A percentile compares a stretch with the other conserved stretches of the same genome.
These are phyloP conservation scores for Hemiprocne comata DNA, from an alignment of 2,113 vertebrate species.

Conservation along the genomic window DNA sequence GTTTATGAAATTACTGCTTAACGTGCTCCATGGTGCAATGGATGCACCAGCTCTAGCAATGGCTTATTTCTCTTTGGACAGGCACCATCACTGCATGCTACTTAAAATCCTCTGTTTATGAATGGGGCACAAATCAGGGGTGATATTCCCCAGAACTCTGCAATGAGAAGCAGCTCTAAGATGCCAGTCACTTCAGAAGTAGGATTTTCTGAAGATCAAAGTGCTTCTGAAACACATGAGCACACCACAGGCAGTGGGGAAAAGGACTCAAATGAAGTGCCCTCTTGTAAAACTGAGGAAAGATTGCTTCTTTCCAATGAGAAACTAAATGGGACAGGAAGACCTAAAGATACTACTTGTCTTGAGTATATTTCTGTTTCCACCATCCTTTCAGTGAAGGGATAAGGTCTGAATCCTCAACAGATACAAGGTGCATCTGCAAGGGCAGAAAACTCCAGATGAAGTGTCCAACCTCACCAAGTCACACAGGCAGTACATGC, in stretches of 20 bases:
- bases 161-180: background rate
- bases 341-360: background rate
- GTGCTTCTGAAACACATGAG: background rate
- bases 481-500: rapidly evolving
- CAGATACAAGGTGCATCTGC: background rate
- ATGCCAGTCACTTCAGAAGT: background rate
- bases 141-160: background rate
- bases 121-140: background rate
- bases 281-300: background rate
- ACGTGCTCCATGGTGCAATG: background rate
- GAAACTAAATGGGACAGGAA: background rate
- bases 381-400: background rate
- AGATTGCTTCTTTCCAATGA: background rate
- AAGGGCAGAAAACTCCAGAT: background rate
- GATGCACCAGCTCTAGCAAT: background rate
- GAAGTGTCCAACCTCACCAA: background rate
- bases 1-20: background rate
- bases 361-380: background rate
- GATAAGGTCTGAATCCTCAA: background rate
- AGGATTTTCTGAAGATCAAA: background rate
- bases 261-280: background rate
- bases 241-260: background rate
- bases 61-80: background rate
- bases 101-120: background rate
- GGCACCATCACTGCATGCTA: background rate